phyloP scores from a whole-genome alignment of 2,113 vertebrate genomes.

The Gobius niger region DNA sequence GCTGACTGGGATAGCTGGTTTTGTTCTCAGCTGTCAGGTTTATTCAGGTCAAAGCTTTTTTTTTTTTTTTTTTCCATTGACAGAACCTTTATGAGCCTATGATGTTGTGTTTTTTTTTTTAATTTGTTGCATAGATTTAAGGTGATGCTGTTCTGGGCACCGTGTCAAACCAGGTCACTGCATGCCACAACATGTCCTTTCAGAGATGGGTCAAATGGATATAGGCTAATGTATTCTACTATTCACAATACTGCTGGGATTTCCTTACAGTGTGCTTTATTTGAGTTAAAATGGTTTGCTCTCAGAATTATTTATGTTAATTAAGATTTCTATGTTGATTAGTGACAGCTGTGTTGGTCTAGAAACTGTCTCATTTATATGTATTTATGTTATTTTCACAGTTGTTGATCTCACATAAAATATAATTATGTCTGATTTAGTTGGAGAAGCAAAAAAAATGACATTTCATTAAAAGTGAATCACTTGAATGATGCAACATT shows the following conservation, averaged over 20 bases:
- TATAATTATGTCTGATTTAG: not conserved
- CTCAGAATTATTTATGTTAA: not conserved
- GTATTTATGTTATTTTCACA: not conserved
- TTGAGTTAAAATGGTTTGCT: not conserved
- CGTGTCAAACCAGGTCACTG: not conserved
- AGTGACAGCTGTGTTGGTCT: constrained; percentile 20
- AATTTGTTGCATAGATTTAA: not conserved
- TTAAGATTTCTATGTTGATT: constrained; percentile 16
- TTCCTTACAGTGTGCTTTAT: not conserved
- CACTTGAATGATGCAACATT: constrained; percentile 5
- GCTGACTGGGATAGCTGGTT: not conserved
- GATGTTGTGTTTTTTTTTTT: not conserved
- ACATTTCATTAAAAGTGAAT: not conserved
- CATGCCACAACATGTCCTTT: not conserved
- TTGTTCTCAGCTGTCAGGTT: not conserved
- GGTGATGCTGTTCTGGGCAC: not conserved
- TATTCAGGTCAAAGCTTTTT: not conserved
- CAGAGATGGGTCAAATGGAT: not conserved
- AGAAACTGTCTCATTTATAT: not conserved
- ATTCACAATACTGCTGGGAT: not conserved
- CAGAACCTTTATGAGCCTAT: not conserved
- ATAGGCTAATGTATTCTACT: not conserved
- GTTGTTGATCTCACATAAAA: not conserved
- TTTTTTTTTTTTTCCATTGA: not conserved
- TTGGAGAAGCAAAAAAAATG: not conserved